Percentiles rank a stretch among this genome's conserved stretches.
Conservation (phyloP, 2,797 vertebrate species). For the Manis javanica region DNA sequence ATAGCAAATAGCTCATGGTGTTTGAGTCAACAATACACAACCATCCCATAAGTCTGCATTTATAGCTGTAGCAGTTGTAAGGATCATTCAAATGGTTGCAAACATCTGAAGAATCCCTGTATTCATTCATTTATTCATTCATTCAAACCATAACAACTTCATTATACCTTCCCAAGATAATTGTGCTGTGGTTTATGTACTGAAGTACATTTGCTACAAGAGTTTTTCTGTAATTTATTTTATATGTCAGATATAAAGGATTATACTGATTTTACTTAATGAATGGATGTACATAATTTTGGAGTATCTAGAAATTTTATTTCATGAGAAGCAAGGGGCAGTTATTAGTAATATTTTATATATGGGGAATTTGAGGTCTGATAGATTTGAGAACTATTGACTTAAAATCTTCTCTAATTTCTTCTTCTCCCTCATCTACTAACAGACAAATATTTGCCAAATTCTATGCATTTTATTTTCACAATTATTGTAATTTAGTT, state of each 20-base stretch:
- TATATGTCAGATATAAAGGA: not conserved
- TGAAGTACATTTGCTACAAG: not conserved
- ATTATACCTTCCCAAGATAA: not conserved
- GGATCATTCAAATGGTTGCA: not conserved
- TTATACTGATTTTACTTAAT: not conserved
- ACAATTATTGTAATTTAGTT: not conserved
- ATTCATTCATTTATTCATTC: not conserved
- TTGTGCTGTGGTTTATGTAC: not conserved
- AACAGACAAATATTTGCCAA: not conserved
- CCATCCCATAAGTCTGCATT: not conserved
- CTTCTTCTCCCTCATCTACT: not conserved
- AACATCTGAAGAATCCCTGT: not conserved
- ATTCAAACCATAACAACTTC: not conserved
- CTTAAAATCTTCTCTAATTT: not conserved
- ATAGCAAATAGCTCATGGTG: not conserved
- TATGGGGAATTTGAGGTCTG: not conserved
- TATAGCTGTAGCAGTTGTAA: not conserved
- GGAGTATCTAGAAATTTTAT: not conserved
- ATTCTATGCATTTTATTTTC: not conserved
- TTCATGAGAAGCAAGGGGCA: not conserved
- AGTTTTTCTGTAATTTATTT: constrained; percentile 25
- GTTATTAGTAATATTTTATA: not conserved
- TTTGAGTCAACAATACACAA: not conserved
- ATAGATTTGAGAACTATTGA: not conserved
- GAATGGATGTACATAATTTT: not conserved